A percentile compares a stretch with the other conserved stretches of the same genome.
Evolutionary conservation across 2,113 vertebrate species (phyloP).

Genomic region (Stomatorhinus ivindoensis): DNA sequence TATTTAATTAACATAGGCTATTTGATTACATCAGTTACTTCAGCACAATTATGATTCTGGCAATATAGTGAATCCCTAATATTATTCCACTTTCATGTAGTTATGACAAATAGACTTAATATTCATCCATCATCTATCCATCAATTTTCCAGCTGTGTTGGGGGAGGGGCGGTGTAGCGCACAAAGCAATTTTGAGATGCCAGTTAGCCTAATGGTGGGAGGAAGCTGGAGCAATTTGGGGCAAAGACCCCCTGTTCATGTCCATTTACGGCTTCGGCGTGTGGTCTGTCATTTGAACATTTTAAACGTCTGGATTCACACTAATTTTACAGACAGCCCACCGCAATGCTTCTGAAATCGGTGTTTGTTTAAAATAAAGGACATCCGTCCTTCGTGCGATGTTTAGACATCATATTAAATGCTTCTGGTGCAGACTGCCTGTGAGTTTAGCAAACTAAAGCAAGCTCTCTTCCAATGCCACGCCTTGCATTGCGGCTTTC

Average conservation of each 20-base stretch:
- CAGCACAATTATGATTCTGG: not conserved
- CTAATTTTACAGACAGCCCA: not conserved
- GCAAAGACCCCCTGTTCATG: not conserved
- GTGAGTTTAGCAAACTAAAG: not conserved
- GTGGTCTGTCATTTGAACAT: not conserved
- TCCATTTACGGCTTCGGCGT: not conserved
- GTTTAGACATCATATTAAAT: not conserved
- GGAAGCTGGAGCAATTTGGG: not conserved
- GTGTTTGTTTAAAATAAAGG: not conserved
- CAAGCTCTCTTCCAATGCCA: not conserved
- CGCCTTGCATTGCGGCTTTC: not conserved
- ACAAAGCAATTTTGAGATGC: not conserved
- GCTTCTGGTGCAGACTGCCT: not conserved
- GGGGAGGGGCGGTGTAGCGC: not conserved
- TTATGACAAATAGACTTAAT: not conserved
- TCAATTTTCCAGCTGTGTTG: not conserved
- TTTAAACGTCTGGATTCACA: not conserved
- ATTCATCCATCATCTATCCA: not conserved
- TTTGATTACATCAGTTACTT: not conserved
- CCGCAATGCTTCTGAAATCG: not conserved
- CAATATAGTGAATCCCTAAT: not conserved
- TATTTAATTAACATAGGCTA: not conserved
- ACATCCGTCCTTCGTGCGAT: not conserved
- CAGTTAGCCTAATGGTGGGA: not conserved
- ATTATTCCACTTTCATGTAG: not conserved